Percentiles rank a stretch among this genome's conserved stretches.
These are phyloP conservation scores for Tamias sibiricus DNA, from an alignment of 2,113 vertebrate genomes.

Conservation along the genomic window DNA sequence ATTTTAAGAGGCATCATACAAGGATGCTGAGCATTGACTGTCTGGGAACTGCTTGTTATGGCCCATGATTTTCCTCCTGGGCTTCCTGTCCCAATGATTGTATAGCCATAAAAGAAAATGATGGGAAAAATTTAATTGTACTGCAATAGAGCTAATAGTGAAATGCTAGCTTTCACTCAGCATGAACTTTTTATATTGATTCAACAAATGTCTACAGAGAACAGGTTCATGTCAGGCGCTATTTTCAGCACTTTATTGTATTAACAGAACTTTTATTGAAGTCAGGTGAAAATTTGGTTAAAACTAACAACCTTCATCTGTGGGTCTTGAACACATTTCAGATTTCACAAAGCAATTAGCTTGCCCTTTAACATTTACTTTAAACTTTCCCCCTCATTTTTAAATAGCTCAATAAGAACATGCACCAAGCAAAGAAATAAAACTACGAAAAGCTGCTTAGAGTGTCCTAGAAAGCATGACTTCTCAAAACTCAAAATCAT, in stretches of 20 bases:
- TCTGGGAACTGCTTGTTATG: neutral
- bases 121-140: neutral
- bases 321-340: conserved; percentile 51
- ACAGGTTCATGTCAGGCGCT: neutral
- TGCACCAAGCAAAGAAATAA: conserved; percentile 31
- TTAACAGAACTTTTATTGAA: conserved; percentile 34
- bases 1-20: neutral
- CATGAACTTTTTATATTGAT: conserved; percentile 4
- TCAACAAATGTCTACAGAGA: conserved; percentile 27
- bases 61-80: neutral
- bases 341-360: conserved; percentile 65
- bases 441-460: neutral
- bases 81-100: neutral
- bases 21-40: neutral
- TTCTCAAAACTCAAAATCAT: conserved; percentile 48
- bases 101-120: conserved; percentile 3
- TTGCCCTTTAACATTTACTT: conserved; percentile 64
- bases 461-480: conserved; percentile 14
- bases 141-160: neutral
- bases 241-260: neutral
- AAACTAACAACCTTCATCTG: conserved; percentile 51
- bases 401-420: conserved; percentile 64
- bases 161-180: conserved; percentile 12
- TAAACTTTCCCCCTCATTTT: conserved; percentile 36
- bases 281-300: conserved; percentile 50